A percentile compares a stretch with the other conserved stretches of the same genome.
Evolutionary conservation across 2,113 vertebrate species (phyloP).

Genomic region (Cyprinodon brontotheroides): DNA sequence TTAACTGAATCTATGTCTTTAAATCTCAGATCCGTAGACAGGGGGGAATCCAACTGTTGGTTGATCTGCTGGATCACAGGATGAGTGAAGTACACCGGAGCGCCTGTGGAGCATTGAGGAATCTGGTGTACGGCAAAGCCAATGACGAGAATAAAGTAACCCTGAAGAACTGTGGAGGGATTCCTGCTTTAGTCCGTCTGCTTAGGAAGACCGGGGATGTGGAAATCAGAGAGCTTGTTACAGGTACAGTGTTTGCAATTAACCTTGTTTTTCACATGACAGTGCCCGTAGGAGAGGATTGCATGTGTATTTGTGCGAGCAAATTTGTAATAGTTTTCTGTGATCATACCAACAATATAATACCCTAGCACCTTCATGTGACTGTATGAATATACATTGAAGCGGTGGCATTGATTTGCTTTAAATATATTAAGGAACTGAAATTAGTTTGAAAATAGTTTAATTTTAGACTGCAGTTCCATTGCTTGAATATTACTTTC

Average conservation of each 20-base stretch:
- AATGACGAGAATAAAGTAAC: conserved; percentile 99
- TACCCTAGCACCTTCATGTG: too few species aligned
- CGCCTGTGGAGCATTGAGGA: conserved; percentile 96
- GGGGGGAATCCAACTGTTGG: conserved; percentile 95
- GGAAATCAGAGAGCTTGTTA: conserved; percentile 97
- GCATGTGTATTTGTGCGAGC: neutral
- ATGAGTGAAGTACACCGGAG: conserved; percentile 98
- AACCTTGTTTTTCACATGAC: conserved; percentile 9
- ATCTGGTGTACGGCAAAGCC: conserved; percentile 96
- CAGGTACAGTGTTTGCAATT: conserved; percentile 80
- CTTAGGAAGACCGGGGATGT: conserved; percentile 95
- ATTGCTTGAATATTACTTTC: neutral
- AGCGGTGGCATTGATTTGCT: too few species aligned
- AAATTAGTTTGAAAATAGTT: too few species aligned
- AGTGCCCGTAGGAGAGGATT: conserved; percentile 7
- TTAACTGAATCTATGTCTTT: neutral
- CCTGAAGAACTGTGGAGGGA: conserved; percentile 96
- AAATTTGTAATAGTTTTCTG: neutral
- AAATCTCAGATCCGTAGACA: conserved; percentile 91
- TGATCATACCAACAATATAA: too few species aligned
- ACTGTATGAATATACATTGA: too few species aligned
- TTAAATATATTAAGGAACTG: too few species aligned
- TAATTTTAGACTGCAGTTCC: neutral
- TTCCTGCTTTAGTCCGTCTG: conserved; percentile 94
- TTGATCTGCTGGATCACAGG: conserved; percentile 96